These are phyloP conservation scores for Patagioenas fasciata DNA, from an alignment of 2,113 vertebrate species.

Conservation along the genomic window DNA sequence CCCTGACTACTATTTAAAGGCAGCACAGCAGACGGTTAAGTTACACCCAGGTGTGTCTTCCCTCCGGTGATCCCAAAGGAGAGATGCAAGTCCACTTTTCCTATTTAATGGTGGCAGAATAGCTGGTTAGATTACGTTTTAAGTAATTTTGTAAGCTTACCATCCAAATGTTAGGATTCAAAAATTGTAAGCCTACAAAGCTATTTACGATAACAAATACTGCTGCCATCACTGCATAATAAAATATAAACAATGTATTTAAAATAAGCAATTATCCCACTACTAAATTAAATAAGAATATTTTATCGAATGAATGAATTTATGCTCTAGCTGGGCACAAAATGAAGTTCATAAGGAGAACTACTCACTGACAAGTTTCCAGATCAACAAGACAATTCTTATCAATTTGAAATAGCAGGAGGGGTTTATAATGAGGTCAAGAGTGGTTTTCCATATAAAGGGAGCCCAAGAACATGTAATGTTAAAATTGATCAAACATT, in stretches of 20 bases:
- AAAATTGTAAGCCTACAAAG: constrained; percentile 55
- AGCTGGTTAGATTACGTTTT: constrained; percentile 58
- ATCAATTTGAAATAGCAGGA: background rate
- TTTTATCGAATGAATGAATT: constrained; percentile 34
- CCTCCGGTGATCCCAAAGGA: constrained; percentile 67
- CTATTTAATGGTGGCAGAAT: constrained; percentile 64
- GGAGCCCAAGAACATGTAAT: background rate
- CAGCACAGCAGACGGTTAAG: constrained; percentile 69
- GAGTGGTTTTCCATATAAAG: background rate
- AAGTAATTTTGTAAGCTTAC: constrained; percentile 33
- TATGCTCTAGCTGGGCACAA: background rate
- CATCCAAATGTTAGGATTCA: constrained; percentile 41
- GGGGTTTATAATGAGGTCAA: constrained; percentile 10
- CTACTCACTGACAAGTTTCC: background rate
- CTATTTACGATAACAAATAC: constrained; percentile 47
- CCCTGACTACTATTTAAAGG: constrained; percentile 72
- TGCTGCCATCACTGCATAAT: constrained; percentile 61
- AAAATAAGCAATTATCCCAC: constrained; percentile 30
- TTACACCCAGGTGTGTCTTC: constrained; percentile 74
- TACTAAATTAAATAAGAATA: constrained; percentile 20
- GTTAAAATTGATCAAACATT: background rate
- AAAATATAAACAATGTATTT: constrained; percentile 59
- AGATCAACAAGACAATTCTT: background rate
- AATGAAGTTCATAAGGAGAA: background rate
- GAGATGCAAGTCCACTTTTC: constrained; percentile 68